Conservation (phyloP, 1,140 invertebrate genomes). For the Lepidotrigona ventralis region DNA sequence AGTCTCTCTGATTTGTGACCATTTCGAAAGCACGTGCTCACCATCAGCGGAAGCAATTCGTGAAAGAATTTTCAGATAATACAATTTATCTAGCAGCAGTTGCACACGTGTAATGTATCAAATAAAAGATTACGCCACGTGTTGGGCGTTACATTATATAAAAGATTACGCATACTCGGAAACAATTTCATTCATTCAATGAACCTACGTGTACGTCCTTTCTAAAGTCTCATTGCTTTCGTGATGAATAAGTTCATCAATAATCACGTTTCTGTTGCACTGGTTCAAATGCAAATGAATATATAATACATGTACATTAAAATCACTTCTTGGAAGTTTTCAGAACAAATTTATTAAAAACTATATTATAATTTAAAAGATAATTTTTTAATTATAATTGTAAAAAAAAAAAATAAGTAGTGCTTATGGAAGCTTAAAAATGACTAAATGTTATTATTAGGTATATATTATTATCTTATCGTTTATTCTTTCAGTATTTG, state of each 20-base stretch:
- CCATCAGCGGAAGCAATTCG: conserved; percentile 20
- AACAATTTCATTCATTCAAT: conserved; percentile 1
- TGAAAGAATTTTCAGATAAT: conserved; percentile 31
- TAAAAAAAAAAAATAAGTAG: too few relatives aligned
- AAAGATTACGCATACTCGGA: background rate
- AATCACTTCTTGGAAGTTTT: background rate
- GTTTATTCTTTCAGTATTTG: too few relatives aligned
- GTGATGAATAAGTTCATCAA: background rate
- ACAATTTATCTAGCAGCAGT: background rate
- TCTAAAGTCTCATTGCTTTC: background rate
- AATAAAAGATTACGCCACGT: conserved; percentile 21
- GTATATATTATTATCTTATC: too few relatives aligned
- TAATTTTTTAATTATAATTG: too few relatives aligned
- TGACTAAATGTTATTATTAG: too few relatives aligned
- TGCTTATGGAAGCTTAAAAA: too few relatives aligned
- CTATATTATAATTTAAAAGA: too few relatives aligned
- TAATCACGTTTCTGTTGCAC: background rate
- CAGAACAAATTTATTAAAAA: too few relatives aligned
- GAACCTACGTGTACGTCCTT: background rate
- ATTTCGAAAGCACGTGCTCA: background rate
- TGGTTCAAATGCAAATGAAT: background rate
- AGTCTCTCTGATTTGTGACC: conserved; percentile 3
- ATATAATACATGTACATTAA: background rate
- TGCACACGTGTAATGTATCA: conserved; percentile 7
- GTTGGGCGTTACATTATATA: background rate